phyloP scores from a whole-genome alignment of 2,113 vertebrate genomes.

The Numenius arquata region DNA sequence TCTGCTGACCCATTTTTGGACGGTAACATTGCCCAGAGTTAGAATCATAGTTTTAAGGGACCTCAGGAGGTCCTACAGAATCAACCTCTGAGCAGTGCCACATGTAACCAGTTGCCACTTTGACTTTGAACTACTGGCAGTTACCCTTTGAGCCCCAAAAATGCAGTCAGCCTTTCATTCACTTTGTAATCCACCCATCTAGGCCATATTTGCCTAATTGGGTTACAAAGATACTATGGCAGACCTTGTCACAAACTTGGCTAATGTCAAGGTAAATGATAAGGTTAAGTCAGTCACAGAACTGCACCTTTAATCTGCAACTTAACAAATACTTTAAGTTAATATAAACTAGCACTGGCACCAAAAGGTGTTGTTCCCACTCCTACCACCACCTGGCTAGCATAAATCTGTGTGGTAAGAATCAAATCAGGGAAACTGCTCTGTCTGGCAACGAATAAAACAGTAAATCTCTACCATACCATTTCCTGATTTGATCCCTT shows the following conservation, averaged over 20 bases:
- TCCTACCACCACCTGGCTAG: not conserved
- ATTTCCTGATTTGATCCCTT: not conserved
- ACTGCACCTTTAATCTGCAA: not conserved
- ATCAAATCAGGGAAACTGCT: not conserved
- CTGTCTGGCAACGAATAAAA: not conserved
- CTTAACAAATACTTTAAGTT: not conserved
- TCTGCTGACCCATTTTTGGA: not conserved
- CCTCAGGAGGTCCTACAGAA: not conserved
- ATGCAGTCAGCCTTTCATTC: not conserved
- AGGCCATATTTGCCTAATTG: not conserved
- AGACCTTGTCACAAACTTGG: not conserved
- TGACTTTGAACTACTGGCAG: not conserved
- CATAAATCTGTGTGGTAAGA: not conserved
- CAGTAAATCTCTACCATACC: not conserved
- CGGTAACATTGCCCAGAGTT: not conserved
- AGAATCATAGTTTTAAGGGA: not conserved
- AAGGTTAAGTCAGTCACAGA: not conserved
- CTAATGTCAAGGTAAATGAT: not conserved
- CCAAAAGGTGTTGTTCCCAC: not conserved
- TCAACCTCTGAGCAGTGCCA: not conserved
- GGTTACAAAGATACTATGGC: not conserved
- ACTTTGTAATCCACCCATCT: not conserved
- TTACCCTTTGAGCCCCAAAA: not conserved
- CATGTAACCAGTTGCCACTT: not conserved
- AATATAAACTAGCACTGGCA: not conserved